phyloP scores from a whole-genome alignment of 2,797 vertebrate species.

The Myotis vivesi region DNA sequence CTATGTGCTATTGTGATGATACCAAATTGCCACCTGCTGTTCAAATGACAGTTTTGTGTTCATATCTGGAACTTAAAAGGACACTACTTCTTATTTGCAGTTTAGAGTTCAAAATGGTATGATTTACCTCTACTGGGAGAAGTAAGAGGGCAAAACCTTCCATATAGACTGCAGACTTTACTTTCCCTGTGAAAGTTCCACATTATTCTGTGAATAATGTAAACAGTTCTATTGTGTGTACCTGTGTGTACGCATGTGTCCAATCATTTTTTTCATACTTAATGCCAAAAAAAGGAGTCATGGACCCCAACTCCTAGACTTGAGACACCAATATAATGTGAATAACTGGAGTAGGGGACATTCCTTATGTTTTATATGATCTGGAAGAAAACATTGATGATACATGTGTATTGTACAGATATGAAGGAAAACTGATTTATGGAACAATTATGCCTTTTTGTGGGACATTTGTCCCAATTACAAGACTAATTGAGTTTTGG shows the following conservation, averaged over 20 bases:
- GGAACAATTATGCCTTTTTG: background rate
- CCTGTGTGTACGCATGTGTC: too few species aligned
- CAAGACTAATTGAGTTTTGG: background rate
- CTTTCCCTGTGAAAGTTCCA: background rate
- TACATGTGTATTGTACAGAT: background rate
- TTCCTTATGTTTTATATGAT: background rate
- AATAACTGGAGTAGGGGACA: background rate
- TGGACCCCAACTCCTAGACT: background rate
- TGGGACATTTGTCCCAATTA: background rate
- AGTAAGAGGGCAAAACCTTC: background rate
- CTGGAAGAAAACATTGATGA: background rate
- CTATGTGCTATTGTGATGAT: background rate
- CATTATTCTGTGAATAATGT: background rate
- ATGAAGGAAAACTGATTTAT: background rate
- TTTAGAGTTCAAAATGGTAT: background rate
- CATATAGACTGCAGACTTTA: background rate
- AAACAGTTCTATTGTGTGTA: background rate
- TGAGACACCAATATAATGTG: background rate
- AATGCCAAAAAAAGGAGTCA: background rate
- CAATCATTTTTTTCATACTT: background rate
- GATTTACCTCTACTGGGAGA: background rate
- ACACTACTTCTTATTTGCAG: background rate
- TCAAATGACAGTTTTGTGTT: background rate
- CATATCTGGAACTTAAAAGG: background rate
- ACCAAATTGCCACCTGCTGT: conserved; percentile 36